These are phyloP conservation scores for Uromys caudimaculatus DNA, from an alignment of 2,797 vertebrate genomes.

Conservation along the genomic window DNA sequence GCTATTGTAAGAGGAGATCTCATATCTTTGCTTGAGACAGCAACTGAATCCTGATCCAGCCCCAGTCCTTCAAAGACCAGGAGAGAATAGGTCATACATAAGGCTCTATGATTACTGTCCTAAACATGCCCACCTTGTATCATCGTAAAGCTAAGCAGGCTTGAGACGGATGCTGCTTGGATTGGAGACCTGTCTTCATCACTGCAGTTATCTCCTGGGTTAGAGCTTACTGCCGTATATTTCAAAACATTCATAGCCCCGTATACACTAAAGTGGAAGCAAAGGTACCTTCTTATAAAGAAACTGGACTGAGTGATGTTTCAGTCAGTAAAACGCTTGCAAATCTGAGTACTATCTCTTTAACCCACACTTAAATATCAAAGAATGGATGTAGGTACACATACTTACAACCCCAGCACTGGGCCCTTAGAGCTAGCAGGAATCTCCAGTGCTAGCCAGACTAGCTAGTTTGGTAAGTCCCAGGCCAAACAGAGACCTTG, in stretches of 20 bases:
- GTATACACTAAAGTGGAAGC: neutral
- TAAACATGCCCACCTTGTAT: neutral
- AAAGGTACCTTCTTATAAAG: neutral
- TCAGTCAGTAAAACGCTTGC: neutral
- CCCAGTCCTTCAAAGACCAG: too few species aligned
- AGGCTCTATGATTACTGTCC: too few species aligned
- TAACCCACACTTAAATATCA: neutral
- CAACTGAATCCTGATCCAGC: neutral
- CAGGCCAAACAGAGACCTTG: neutral
- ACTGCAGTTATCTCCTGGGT: neutral
- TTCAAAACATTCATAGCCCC: neutral
- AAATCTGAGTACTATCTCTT: neutral
- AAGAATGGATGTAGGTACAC: neutral
- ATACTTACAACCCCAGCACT: neutral
- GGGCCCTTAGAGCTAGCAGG: too few species aligned
- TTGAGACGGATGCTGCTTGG: neutral
- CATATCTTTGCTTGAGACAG: neutral
- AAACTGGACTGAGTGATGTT: neutral
- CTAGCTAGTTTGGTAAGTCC: neutral
- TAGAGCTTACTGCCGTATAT: neutral
- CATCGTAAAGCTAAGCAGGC: neutral
- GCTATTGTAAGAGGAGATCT: neutral
- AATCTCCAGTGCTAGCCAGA: neutral
- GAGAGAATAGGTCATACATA: neutral
- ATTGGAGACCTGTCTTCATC: rapidly evolving